Conservation (phyloP, 2,888 invertebrate species). For the Platycheirus rosarum region DNA sequence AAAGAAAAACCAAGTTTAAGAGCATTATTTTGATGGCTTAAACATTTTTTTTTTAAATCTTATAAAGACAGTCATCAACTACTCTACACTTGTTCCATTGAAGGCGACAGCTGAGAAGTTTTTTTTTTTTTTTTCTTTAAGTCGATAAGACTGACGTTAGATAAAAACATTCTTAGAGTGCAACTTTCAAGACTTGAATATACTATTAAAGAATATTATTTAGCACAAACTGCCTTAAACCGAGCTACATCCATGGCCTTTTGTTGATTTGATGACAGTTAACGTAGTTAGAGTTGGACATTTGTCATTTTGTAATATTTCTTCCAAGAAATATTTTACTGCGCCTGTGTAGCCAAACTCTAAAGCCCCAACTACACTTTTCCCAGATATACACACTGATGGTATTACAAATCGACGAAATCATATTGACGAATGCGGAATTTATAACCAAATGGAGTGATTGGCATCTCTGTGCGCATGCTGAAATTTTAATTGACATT, state of each 20-base stretch:
- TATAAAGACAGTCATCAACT: background rate
- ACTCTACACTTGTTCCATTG: slow-evolving; percentile 18
- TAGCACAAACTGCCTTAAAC: slow-evolving; percentile 27
- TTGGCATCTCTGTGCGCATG: slow-evolving; percentile 55
- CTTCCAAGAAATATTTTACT: slow-evolving; percentile 29
- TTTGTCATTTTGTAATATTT: slow-evolving; percentile 33
- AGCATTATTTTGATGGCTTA: slow-evolving; percentile 30
- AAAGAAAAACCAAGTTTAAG: background rate
- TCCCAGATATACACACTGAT: no score
- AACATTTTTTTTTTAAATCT: background rate
- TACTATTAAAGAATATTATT: slow-evolving; percentile 11
- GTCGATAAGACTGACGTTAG: slow-evolving; percentile 16
- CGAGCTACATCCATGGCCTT: slow-evolving; percentile 25
- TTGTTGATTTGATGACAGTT: slow-evolving; percentile 10
- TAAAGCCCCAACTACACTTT: no score
- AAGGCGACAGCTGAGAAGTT: slow-evolving; percentile 3
- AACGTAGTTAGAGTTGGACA: slow-evolving; percentile 27
- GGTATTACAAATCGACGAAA: slow-evolving; percentile 28
- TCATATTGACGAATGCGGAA: slow-evolving; percentile 56
- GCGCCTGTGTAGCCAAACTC: background rate
- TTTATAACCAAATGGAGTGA: slow-evolving; percentile 53
- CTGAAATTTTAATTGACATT: slow-evolving; percentile 53
- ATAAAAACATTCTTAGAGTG: slow-evolving; percentile 10
- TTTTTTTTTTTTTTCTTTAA: slow-evolving; percentile 13
- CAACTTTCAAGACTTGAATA: slow-evolving; percentile 9